Conservation (phyloP, 2,888 invertebrate genomes). For the Lottia scabra region DNA sequence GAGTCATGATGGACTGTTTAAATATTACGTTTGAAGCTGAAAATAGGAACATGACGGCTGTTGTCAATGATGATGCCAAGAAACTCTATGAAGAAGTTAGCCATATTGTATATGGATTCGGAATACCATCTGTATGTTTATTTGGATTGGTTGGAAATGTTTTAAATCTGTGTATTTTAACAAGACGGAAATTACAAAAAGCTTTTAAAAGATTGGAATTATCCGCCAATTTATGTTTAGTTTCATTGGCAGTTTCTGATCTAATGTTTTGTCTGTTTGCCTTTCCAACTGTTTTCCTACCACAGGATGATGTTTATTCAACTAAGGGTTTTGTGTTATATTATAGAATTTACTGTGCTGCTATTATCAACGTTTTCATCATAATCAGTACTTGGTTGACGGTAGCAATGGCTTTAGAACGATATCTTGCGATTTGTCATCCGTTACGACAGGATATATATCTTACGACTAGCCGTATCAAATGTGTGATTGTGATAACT, state of each 20-base stretch:
- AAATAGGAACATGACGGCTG: conserved; percentile 12
- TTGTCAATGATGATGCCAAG: conserved; percentile 23
- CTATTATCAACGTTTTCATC: conserved; percentile 66
- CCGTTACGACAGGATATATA: conserved; percentile 78
- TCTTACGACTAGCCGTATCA: conserved; percentile 74
- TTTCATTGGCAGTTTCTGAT: conserved; percentile 83
- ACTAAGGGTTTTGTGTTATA: conserved; percentile 66
- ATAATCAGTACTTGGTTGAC: conserved; percentile 84
- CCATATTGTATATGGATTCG: conserved; percentile 55
- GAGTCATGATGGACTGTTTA: conserved; percentile 14
- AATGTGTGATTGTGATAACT: conserved; percentile 76
- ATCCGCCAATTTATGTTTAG: conserved; percentile 80
- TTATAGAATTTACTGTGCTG: conserved; percentile 57
- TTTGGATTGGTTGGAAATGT: conserved; percentile 83
- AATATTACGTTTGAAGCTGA: conserved; percentile 20
- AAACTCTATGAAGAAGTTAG: conserved; percentile 39
- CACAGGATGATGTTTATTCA: conserved; percentile 72
- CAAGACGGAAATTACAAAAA: conserved; percentile 71
- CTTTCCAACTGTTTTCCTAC: conserved; percentile 73
- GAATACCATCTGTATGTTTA: conserved; percentile 79
- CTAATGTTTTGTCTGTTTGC: conserved; percentile 72
- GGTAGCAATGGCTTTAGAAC: conserved; percentile 79
- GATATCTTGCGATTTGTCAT: conserved; percentile 82
- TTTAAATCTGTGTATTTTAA: conserved; percentile 82
- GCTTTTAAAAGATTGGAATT: conserved; percentile 79